Conservation (phyloP, 2,888 invertebrate species). For the Dryocosmus kuriphilus region DNA sequence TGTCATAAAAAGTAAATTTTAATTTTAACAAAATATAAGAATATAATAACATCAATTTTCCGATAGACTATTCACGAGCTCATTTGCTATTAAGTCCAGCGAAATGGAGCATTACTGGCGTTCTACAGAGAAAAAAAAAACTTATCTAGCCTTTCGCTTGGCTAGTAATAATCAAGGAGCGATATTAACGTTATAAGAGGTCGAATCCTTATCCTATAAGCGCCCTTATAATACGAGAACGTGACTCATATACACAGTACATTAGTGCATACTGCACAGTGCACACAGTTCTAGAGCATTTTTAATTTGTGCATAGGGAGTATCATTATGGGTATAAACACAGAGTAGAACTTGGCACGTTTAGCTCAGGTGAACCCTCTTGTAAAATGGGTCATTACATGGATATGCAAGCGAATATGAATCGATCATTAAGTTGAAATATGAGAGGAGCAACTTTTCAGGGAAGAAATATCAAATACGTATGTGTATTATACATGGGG, state of each 20-base stretch:
- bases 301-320: too few relatives aligned
- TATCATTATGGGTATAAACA: too few relatives aligned
- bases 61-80: slow-evolving; percentile 18
- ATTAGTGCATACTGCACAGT: too few relatives aligned
- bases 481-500: too few relatives aligned
- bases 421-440: too few relatives aligned
- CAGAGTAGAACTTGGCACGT: too few relatives aligned
- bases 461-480: too few relatives aligned
- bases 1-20: not conserved
- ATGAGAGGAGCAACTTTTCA: too few relatives aligned
- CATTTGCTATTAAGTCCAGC: slow-evolving; percentile 12
- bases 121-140: slow-evolving; percentile 16
- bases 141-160: slow-evolving; percentile 31
- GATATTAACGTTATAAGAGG: slow-evolving; percentile 9
- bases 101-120: slow-evolving; percentile 28
- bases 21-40: not conserved
- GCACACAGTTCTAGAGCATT: too few relatives aligned
- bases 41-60: slow-evolving; percentile 22
- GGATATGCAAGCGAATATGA: too few relatives aligned
- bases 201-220: slow-evolving; percentile 19
- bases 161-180: slow-evolving; percentile 1
- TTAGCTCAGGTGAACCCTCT: too few relatives aligned
- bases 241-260: slow-evolving; percentile 13
- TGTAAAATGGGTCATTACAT: too few relatives aligned
- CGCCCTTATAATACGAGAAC: slow-evolving; percentile 16